phyloP scores from a whole-genome alignment of 2,113 vertebrate species.

The Dinomys branickii region DNA sequence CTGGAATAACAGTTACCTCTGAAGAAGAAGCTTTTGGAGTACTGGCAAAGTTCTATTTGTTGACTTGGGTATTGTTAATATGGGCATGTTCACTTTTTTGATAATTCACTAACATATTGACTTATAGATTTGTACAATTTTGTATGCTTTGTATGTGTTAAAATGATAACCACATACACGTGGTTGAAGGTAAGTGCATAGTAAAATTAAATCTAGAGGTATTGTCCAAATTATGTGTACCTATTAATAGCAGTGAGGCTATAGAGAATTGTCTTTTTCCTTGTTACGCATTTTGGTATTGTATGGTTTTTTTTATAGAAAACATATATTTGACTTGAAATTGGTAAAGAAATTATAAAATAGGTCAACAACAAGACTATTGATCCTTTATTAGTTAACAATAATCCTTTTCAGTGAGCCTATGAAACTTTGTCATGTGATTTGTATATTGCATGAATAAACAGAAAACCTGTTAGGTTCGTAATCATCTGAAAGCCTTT shows the following conservation, averaged over 20 bases:
- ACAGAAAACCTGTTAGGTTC: conserved; percentile 20
- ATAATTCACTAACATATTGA: not conserved
- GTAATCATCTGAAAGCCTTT: conserved; percentile 55
- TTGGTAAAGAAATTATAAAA: conserved; percentile 10
- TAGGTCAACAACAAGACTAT: not conserved
- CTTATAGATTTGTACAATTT: conserved; percentile 3
- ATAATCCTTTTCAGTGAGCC: not conserved
- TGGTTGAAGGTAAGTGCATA: not conserved
- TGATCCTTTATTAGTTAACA: not conserved
- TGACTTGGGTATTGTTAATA: not conserved
- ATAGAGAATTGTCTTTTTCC: conserved; percentile 8
- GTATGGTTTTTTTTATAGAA: not conserved
- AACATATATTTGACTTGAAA: not conserved
- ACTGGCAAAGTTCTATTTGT: not conserved
- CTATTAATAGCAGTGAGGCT: not conserved
- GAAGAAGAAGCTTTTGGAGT: not conserved
- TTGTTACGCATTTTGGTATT: not conserved
- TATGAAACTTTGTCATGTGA: not conserved
- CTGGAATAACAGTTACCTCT: not conserved
- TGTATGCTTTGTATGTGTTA: not conserved
- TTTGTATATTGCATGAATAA: not conserved
- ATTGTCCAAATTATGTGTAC: not conserved
- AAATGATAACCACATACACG: not conserved
- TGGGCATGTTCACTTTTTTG: not conserved
- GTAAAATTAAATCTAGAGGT: conserved; percentile 43